These are phyloP conservation scores for Orthosia gracilis DNA, from an alignment of 2,888 invertebrate species.

Conservation along the genomic window DNA sequence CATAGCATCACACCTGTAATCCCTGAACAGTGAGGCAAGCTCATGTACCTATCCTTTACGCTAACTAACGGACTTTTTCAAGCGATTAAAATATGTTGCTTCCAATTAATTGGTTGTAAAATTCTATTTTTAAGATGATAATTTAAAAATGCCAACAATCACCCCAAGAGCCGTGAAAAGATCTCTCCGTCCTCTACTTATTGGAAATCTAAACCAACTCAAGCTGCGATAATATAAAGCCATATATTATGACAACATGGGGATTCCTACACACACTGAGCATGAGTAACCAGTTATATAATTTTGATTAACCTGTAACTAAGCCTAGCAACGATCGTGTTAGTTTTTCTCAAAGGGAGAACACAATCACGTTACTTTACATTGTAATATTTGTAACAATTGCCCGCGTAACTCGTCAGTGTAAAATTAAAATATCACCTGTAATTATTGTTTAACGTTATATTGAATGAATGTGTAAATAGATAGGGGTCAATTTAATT, in stretches of 20 bases:
- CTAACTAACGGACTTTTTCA: neutral
- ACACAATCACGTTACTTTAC: constrained; percentile 24
- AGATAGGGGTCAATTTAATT: constrained; percentile 14
- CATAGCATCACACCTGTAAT: too few relatives aligned
- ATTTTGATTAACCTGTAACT: constrained; percentile 1
- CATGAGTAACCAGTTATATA: neutral
- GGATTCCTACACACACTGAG: neutral
- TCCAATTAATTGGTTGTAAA: neutral
- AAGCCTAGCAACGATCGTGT: constrained; percentile 5
- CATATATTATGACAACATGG: neutral
- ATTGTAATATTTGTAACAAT: neutral
- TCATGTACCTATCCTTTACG: too few relatives aligned
- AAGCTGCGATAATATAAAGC: neutral
- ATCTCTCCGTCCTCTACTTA: neutral
- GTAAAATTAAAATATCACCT: constrained; percentile 44
- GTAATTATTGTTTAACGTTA: constrained; percentile 42
- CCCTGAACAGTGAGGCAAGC: too few relatives aligned
- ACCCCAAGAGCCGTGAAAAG: too few relatives aligned
- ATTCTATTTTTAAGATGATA: too few relatives aligned
- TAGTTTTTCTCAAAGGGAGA: constrained; percentile 24
- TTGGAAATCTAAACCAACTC: neutral
- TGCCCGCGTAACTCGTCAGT: constrained; percentile 13
- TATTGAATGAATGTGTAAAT: constrained; percentile 29
- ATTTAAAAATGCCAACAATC: too few relatives aligned
- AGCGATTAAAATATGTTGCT: neutral